Evolutionary conservation across 2,888 invertebrate species (phyloP).

Genomic region (Periphyllus acericola): DNA sequence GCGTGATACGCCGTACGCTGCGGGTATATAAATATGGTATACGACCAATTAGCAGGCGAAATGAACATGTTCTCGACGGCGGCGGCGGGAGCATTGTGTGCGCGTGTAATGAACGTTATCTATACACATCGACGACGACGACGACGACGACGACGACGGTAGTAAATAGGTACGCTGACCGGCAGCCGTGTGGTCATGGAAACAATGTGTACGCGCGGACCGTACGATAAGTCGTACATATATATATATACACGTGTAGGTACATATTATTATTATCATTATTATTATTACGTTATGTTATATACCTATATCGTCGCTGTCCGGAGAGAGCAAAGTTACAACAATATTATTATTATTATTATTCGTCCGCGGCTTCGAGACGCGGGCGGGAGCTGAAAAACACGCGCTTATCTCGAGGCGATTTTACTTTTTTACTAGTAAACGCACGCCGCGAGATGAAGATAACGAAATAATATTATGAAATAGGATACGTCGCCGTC

Average conservation of each 20-base stretch:
- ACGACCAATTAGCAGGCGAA: constrained; percentile 60
- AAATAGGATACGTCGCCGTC: constrained; percentile 34
- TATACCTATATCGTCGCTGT: not conserved
- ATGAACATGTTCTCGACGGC: constrained; percentile 58
- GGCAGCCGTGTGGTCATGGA: constrained; percentile 44
- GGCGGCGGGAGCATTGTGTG: constrained; percentile 46
- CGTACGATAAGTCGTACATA: too few relatives aligned
- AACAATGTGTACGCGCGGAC: constrained; percentile 35
- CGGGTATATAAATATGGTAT: not conserved
- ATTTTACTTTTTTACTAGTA: not conserved
- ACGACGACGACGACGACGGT: not conserved
- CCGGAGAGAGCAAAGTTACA: constrained; percentile 10
- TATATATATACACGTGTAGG: too few relatives aligned
- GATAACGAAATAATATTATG: constrained; percentile 18
- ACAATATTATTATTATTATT: constrained; percentile 55
- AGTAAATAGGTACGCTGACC: constrained; percentile 25
- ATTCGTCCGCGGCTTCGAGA: not conserved
- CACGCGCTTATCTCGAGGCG: constrained; percentile 6
- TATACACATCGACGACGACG: constrained; percentile 40
- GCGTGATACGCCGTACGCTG: not conserved
- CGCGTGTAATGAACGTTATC: constrained; percentile 61
- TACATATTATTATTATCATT: not conserved
- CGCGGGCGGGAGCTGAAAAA: not conserved
- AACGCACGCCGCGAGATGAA: not conserved
- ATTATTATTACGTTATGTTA: not conserved